A percentile compares a stretch with the other conserved stretches of the same genome.
phyloP scores from a whole-genome alignment of 2,113 vertebrate genomes.

The Erpornis zantholeuca region DNA sequence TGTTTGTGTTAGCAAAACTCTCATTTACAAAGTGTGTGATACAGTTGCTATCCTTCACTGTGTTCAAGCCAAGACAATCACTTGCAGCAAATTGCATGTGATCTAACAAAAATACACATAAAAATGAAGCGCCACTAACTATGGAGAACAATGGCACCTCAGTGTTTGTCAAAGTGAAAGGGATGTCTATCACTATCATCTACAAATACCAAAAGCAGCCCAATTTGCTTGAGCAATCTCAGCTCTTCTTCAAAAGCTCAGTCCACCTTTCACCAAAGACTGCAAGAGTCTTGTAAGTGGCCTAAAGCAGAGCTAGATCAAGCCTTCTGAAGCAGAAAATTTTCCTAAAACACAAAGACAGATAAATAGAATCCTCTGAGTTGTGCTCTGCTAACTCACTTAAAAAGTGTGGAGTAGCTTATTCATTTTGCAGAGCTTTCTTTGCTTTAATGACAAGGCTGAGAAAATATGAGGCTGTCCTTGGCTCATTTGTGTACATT shows the following conservation, averaged over 20 bases:
- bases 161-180: not conserved
- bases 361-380: not conserved
- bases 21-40: not conserved
- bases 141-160: not conserved
- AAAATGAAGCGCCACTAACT: not conserved
- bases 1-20: not conserved
- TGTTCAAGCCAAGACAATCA: not conserved
- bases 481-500: not conserved
- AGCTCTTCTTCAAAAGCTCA: not conserved
- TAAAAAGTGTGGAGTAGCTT: not conserved
- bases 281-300: not conserved
- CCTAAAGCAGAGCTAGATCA: not conserved
- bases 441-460: constrained; percentile 18
- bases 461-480: constrained; percentile 24
- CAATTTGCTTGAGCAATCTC: not conserved
- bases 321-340: not conserved
- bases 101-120: not conserved
- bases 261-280: not conserved
- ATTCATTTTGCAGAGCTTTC: constrained; percentile 9
- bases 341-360: not conserved
- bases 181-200: not conserved
- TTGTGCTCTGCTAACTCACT: constrained; percentile 36
- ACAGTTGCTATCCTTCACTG: not conserved
- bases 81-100: not conserved
- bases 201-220: not conserved